Evolutionary conservation across 1,140 invertebrate genomes (phyloP).

Genomic region (Cylas formicarius): DNA sequence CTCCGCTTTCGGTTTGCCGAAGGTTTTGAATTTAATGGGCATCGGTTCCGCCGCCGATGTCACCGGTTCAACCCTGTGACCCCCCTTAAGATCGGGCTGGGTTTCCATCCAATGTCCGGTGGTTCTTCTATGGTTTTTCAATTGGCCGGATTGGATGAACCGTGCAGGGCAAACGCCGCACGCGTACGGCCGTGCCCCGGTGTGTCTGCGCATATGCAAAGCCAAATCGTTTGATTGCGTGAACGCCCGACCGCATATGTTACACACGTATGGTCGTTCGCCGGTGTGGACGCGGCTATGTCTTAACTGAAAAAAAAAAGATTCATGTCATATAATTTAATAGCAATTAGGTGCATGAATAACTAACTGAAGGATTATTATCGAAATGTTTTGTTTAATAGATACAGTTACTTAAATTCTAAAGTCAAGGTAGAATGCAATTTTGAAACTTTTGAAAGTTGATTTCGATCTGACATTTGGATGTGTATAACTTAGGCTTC

Average conservation of each 20-base stretch:
- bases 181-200: constrained; percentile 38
- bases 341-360: too few relatives aligned
- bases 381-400: too few relatives aligned
- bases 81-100: constrained; percentile 39
- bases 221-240: constrained; percentile 44
- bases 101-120: constrained; percentile 42
- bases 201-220: constrained; percentile 41
- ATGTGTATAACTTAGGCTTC: too few relatives aligned
- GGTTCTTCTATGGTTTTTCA: constrained; percentile 38
- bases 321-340: too few relatives aligned
- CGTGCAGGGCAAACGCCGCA: constrained; percentile 40
- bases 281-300: constrained; percentile 43
- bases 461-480: too few relatives aligned
- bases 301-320: constrained; percentile 29
- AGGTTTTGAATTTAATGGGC: constrained; percentile 39
- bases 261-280: constrained; percentile 45
- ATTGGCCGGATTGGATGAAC: constrained; percentile 41
- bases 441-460: too few relatives aligned
- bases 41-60: constrained; percentile 33
- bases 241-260: constrained; percentile 41
- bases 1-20: constrained; percentile 24
- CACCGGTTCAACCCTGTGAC: constrained; percentile 40
- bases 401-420: too few relatives aligned
- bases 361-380: too few relatives aligned
- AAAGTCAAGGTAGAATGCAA: too few relatives aligned